Percentiles rank a stretch among this genome's conserved stretches.
Conservation (phyloP, 2,888 invertebrate species). For the Alloscopus bannaensis region DNA sequence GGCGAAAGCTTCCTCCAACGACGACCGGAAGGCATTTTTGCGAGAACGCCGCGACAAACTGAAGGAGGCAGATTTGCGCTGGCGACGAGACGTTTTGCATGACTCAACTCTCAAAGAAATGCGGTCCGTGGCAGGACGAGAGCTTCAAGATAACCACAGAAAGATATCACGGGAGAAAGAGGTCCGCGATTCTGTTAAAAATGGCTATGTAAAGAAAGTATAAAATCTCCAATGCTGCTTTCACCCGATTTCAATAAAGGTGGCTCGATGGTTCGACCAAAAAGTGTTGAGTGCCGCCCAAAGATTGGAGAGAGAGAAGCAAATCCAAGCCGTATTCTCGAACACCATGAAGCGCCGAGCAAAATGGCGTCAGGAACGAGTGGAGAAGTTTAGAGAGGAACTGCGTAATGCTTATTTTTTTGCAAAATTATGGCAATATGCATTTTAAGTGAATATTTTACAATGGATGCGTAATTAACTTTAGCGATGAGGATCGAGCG, state of each 20-base stretch:
- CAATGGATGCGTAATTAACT: not conserved
- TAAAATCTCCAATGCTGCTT: not conserved
- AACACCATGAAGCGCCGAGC: slow-evolving; percentile 1
- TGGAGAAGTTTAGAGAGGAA: slow-evolving; percentile 26
- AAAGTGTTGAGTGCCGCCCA: slow-evolving; percentile 26
- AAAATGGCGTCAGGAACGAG: slow-evolving; percentile 15
- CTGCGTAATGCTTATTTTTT: slow-evolving; percentile 25
- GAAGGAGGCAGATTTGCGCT: not conserved
- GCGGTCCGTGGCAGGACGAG: slow-evolving; percentile 9
- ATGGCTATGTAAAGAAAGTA: slow-evolving; percentile 17
- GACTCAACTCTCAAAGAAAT: slow-evolving; percentile 15
- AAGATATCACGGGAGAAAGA: slow-evolving; percentile 4
- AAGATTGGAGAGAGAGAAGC: slow-evolving; percentile 20
- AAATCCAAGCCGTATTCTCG: not conserved
- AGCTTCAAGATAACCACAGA: not conserved
- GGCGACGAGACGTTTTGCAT: slow-evolving; percentile 14
- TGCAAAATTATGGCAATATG: no score
- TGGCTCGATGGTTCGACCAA: slow-evolving; percentile 29
- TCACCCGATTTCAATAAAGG: not conserved
- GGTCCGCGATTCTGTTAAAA: no score
- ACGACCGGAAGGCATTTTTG: not conserved
- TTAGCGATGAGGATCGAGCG: slow-evolving; percentile 31
- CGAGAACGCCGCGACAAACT: not conserved
- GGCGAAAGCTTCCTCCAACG: not conserved
- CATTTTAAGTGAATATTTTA: not conserved